Base-by-base conservation (phyloP, 2,797 vertebrate species). In the Rhinatrema bivittatum region DNA sequence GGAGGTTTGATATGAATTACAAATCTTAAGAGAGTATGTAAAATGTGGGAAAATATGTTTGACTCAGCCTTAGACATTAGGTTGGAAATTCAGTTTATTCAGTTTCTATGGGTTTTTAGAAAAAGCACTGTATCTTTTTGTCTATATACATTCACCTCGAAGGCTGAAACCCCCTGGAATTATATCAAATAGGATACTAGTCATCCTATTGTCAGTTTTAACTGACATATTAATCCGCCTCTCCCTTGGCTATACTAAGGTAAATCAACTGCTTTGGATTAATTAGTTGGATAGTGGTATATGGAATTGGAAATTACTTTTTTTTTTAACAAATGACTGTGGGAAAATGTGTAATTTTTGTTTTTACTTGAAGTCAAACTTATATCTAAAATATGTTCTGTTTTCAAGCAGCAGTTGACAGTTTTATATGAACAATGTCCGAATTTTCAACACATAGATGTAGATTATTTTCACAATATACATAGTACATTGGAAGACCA, bases 181-280 rank as follows among this genome's bases (percentile, higher is more conserved):
- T 71, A 15, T 56, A 54, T 33, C 35, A 60, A 33, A 58, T 29
- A 44, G 32, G 43, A 24, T 46, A 42, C 34, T 39, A 70, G 64
- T 66, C 56, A 61, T 62, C 21, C 46, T 44, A 36, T 42, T 76
- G 65, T 68, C 67, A 65, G 56, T 70, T 77, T 65, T 49, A 64
- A 48, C 50, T 80, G 66, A 72, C 60, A 59, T 68, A 68, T 68
- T 78, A 74, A 80, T 76, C 69, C 56, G 57, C 72, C 50, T 70
- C 31, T 68, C 64, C 42, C 53, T 62, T 59, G 42, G 27, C 39
- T 70, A 9, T 34, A 21, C 45, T 63, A 16, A 50, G 19, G 37
- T 59, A 44, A 53, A 39, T 42, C 32, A 54, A 58, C 29, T 56
- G 25, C 18, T 23, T 30, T 57, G 35, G 64, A 53, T 65, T 66